A percentile compares a stretch with the other conserved stretches of the same genome.
These are phyloP conservation scores for Charanyca ferruginea DNA, from an alignment of 2,888 invertebrate genomes.

Conservation along the genomic window DNA sequence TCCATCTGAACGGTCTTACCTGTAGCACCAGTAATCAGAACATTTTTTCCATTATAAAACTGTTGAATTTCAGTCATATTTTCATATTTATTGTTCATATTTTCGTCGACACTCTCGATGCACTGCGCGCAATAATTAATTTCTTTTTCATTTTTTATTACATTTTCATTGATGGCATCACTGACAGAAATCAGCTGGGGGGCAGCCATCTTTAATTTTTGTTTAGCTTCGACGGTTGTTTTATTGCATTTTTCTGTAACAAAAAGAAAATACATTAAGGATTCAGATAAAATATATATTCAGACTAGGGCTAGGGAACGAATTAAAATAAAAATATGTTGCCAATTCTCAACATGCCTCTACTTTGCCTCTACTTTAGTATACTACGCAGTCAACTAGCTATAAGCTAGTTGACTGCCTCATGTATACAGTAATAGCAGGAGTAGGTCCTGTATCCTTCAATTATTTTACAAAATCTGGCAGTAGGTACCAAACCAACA, in stretches of 20 bases:
- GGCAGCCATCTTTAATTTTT: constrained; percentile 51
- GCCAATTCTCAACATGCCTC: too few relatives aligned
- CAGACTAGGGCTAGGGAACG: background rate
- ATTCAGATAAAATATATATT: background rate
- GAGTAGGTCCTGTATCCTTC: too few relatives aligned
- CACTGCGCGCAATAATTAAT: constrained; percentile 58
- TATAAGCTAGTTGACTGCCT: too few relatives aligned
- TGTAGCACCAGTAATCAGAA: constrained; percentile 92
- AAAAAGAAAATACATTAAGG: constrained; percentile 30
- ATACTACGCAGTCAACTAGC: too few relatives aligned
- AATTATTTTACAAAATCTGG: too few relatives aligned
- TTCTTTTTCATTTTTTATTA: constrained; percentile 37
- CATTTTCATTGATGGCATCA: constrained; percentile 38
- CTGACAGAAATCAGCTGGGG: constrained; percentile 39
- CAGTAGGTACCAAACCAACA: too few relatives aligned
- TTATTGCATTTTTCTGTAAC: constrained; percentile 63
- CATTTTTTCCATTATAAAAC: constrained; percentile 91
- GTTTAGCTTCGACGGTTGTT: background rate
- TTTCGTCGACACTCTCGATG: constrained; percentile 64
- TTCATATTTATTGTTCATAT: constrained; percentile 68
- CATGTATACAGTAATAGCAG: too few relatives aligned
- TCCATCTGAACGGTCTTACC: constrained; percentile 83
- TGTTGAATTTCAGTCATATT: constrained; percentile 86
- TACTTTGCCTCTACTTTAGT: too few relatives aligned
- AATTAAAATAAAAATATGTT: too few relatives aligned